Percentiles rank a stretch among this genome's conserved stretches.
phyloP scores from a whole-genome alignment of 2,113 vertebrate species.

The Ranitomeya variabilis region DNA sequence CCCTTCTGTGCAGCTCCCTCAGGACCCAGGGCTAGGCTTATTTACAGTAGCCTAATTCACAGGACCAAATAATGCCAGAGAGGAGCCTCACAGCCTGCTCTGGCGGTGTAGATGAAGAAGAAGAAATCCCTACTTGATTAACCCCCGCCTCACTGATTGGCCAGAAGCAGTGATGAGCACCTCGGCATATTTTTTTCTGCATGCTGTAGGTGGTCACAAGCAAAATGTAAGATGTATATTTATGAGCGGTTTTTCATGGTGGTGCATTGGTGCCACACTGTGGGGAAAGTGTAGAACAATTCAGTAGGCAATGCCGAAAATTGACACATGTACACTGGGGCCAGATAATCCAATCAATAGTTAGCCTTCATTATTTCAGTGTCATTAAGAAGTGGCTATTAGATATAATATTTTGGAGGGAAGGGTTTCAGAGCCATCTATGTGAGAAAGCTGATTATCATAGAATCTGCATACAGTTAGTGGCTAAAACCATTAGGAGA shows the following conservation, averaged over 20 bases:
- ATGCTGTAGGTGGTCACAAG: neutral
- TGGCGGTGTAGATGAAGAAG: neutral
- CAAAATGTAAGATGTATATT: conserved; percentile 55
- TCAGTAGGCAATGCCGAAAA: neutral
- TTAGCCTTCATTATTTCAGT: neutral
- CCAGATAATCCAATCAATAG: neutral
- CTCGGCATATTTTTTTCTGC: neutral
- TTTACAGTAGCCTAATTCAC: conserved; percentile 69
- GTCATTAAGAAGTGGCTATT: neutral
- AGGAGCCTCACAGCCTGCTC: neutral
- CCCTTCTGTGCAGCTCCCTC: conserved; percentile 68
- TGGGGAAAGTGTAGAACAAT: conserved; percentile 71
- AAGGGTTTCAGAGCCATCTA: neutral
- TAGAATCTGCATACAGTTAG: neutral
- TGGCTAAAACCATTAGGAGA: neutral
- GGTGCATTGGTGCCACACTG: conserved; percentile 77
- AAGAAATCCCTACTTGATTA: neutral
- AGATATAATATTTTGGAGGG: neutral
- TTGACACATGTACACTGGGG: neutral
- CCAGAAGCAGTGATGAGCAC: neutral
- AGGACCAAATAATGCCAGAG: conserved; percentile 65
- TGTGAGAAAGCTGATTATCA: neutral
- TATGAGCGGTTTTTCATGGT: conserved; percentile 63
- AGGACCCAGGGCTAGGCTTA: conserved; percentile 69
- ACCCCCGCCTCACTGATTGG: neutral